A percentile compares a stretch with the other conserved stretches of the same genome.
Conservation (phyloP, 2,797 vertebrate genomes). For the Onychomys arenicola region DNA sequence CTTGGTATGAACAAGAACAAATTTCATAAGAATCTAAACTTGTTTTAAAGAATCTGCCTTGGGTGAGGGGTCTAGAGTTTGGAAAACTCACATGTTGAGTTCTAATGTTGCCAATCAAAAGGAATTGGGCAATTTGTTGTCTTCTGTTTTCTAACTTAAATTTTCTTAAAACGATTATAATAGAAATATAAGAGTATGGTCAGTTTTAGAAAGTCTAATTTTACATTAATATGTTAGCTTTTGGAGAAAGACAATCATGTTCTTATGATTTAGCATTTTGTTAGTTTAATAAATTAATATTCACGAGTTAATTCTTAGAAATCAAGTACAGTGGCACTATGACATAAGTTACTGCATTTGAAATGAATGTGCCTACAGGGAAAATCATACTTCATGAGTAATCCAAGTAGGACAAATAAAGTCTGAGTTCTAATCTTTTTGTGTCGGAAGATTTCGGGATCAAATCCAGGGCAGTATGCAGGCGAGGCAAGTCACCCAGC, state of each 20-base stretch:
- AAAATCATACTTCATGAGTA: conserved; percentile 18
- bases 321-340: not conserved
- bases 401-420: conserved; percentile 6
- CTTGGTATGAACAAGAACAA: conserved; percentile 71
- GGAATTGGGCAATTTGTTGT: conserved; percentile 67
- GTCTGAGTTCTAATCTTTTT: not conserved
- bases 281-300: conserved; percentile 43
- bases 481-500: not conserved
- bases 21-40: conserved; percentile 52
- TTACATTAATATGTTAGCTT: conserved; percentile 20
- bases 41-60: conserved; percentile 69
- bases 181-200: not conserved
- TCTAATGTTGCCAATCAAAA: conserved; percentile 53
- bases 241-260: conserved; percentile 15
- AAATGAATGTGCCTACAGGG: not conserved
- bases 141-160: conserved; percentile 14
- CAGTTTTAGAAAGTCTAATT: conserved; percentile 44
- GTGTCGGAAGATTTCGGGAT: not conserved
- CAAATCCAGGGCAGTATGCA: not conserved
- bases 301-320: conserved; percentile 24
- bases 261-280: conserved; percentile 30
- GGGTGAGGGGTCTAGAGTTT: conserved; percentile 7
- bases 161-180: conserved; percentile 20
- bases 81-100: conserved; percentile 65
- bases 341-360: conserved; percentile 6